Base-by-base conservation (phyloP, 2,888 invertebrate genomes). In the Opisthograptis luteolata region DNA sequence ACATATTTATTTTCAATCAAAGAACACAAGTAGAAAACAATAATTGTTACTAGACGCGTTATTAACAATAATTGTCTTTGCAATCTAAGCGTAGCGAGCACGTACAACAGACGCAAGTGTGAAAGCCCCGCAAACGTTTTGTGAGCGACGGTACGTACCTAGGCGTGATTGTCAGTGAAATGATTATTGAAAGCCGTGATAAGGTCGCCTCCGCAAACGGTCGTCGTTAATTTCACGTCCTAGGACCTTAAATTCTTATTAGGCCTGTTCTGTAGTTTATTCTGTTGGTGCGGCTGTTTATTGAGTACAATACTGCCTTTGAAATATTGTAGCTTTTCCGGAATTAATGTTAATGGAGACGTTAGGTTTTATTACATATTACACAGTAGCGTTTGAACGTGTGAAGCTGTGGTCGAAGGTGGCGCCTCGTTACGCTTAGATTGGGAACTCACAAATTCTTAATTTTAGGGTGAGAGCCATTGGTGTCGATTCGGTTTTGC, bases 121-220 rank as follows among this genome's bases (percentile, higher is more conserved):
- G 42, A 42, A 41, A 49, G 42, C 7, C 10, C 44, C 53, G 48
- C 42, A 58, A 55, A 59, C 64, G 68, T 77, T 81, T 75, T 73
- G 75, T 76, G 62, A 68, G 62, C 70, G 64, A 67, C 62, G 66
- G 73, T 81, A 79, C 68, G 73, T 81, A 79, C 68, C 55, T 44
- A 42, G 49, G 50, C 65, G 70, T 67, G 73, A 70, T 71, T 69
- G 70, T 67, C 62, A 66, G 66, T 64, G 65, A 62, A 73, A 72
- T 71, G 74, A 72, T 75, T 75, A 76, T 74, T 73, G 72, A 72
- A 71, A 63, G 68, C 58, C 59, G 50, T 61, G 76, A 73, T 73
- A 68, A 68, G 68, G 60, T 64, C 55, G 58, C 39, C 39, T 43
- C 45, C 41, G 41, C 50, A 57, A 56, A 49, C 52, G 44, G 24